Conservation (phyloP, 1,140 invertebrate genomes). For the Trichomalopsis sarcophagae region DNA sequence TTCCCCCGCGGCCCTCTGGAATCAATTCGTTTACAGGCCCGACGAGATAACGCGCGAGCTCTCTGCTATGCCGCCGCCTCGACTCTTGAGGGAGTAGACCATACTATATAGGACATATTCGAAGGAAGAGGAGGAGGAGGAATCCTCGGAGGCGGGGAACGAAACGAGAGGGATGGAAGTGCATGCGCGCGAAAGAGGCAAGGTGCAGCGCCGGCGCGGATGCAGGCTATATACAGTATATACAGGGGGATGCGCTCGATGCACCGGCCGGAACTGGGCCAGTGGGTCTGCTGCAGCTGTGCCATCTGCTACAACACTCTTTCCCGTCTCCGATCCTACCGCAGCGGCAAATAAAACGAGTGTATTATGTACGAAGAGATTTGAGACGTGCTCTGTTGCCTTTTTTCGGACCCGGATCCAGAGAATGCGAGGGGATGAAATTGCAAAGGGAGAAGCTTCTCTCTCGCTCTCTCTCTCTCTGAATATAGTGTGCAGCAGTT, state of each 20-base stretch:
- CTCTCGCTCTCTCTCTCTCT: neutral
- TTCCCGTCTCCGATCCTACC: neutral
- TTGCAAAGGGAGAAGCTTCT: neutral
- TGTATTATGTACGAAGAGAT: neutral
- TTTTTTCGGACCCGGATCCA: neutral
- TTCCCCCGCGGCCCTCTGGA: constrained; percentile 11
- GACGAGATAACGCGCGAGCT: neutral
- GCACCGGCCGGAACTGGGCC: constrained; percentile 67
- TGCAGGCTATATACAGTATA: constrained; percentile 45
- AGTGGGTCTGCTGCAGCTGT: constrained; percentile 65
- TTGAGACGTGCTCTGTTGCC: too few relatives aligned
- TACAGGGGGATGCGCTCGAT: constrained; percentile 35
- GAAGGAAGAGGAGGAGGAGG: neutral
- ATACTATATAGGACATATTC: neutral
- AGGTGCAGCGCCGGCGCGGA: constrained; percentile 60
- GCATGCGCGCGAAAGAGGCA: constrained; percentile 59
- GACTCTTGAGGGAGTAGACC: neutral
- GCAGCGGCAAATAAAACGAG: too few relatives aligned
- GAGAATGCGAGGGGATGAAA: neutral
- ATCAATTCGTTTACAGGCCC: constrained; percentile 31
- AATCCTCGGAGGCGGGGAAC: neutral
- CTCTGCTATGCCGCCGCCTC: neutral
- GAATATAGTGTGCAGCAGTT: neutral
- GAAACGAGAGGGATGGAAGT: neutral
- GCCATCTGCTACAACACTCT: neutral